Conservation (phyloP, 2,888 invertebrate genomes). For the Dione vanillae region DNA sequence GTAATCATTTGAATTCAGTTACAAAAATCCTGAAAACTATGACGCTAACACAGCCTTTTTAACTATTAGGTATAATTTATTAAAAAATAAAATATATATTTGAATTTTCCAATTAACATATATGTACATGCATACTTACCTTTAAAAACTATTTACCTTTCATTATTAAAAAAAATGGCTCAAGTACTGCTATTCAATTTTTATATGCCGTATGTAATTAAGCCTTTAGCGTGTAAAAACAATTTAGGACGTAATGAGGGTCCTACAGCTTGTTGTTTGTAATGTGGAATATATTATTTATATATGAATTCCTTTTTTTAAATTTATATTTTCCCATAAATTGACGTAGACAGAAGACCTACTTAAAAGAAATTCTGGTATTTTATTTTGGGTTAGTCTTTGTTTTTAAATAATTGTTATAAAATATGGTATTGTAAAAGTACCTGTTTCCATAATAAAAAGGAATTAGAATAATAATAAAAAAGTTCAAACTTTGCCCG, state of each 20-base stretch:
- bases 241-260: slow-evolving; percentile 12
- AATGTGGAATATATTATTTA: neutral
- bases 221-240: neutral
- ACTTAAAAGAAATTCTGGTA: neutral
- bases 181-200: neutral
- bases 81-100: too few species aligned
- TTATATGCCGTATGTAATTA: slow-evolving; percentile 2
- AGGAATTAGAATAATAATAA: neutral
- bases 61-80: too few species aligned
- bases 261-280: neutral
- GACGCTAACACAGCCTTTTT: too few species aligned
- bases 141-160: neutral
- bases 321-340: neutral
- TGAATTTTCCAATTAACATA: too few species aligned
- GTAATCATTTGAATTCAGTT: too few species aligned
- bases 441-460: too few species aligned
- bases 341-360: too few species aligned
- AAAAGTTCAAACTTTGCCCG: neutral
- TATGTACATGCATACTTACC: too few species aligned
- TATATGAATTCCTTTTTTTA: neutral
- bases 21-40: too few species aligned
- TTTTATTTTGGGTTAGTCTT: too few species aligned
- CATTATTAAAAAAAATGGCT: neutral
- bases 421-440: too few species aligned
- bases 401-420: too few species aligned